These are phyloP conservation scores for Hoplodrina ambigua DNA, from an alignment of 2,888 invertebrate species.

Conservation along the genomic window DNA sequence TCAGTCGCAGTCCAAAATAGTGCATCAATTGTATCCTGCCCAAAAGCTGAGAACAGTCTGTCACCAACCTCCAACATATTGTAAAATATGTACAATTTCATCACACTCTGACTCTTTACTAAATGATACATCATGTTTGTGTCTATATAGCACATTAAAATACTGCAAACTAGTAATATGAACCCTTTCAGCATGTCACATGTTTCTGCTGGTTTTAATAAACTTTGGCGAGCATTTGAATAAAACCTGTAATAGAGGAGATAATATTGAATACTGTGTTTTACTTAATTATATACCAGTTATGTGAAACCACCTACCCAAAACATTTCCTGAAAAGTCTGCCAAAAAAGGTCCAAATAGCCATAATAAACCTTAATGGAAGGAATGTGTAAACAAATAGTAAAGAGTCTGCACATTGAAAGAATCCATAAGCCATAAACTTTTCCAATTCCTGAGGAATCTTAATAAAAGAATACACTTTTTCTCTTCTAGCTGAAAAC, in stretches of 20 bases:
- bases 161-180: slow-evolving; percentile 95
- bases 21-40: slow-evolving; percentile 99
- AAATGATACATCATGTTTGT: slow-evolving; percentile 99
- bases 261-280: background rate
- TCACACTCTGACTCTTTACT: slow-evolving; percentile 99
- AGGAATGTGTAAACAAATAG: slow-evolving; percentile 99
- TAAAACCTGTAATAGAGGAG: slow-evolving; percentile 76
- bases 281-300: background rate
- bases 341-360: slow-evolving; percentile 94
- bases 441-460: slow-evolving; percentile 98
- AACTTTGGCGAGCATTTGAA: slow-evolving; percentile 85
- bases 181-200: slow-evolving; percentile 99
- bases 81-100: slow-evolving; percentile 99
- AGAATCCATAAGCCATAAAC: slow-evolving; percentile 98
- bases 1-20: slow-evolving; percentile 99
- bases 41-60: slow-evolving; percentile 98
- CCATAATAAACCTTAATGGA: slow-evolving; percentile 97
- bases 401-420: slow-evolving; percentile 99
- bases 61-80: slow-evolving; percentile 99
- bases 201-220: slow-evolving; percentile 96
- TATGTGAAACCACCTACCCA: slow-evolving; percentile 87
- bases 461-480: slow-evolving; percentile 99
- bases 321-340: slow-evolving; percentile 94
- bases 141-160: slow-evolving; percentile 97
- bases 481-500: slow-evolving; percentile 97